phyloP scores from a whole-genome alignment of 2,113 vertebrate genomes.

The Callopanchax toddi region DNA sequence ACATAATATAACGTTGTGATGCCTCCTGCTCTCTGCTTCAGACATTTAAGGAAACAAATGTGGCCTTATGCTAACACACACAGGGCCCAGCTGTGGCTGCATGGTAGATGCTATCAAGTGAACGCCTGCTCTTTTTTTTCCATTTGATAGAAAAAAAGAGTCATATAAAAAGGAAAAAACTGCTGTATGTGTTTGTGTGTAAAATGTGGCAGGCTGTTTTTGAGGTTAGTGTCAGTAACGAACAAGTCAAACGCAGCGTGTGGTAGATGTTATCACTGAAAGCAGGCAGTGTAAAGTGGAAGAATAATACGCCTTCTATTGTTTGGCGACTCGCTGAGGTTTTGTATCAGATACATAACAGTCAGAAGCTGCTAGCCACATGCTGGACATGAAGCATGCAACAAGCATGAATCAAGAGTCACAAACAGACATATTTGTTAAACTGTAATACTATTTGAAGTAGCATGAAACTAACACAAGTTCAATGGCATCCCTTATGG shows the following conservation, averaged over 20 bases:
- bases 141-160: conserved; percentile 41
- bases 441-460: too few species aligned
- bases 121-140: conserved; percentile 26
- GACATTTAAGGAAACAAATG: conserved; percentile 86
- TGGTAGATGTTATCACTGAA: conserved; percentile 83
- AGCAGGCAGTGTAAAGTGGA: conserved; percentile 77
- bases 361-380: conserved; percentile 78
- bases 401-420: conserved; percentile 68
- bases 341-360: conserved; percentile 78
- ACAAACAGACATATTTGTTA: background rate
- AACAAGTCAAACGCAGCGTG: conserved; percentile 72
- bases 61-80: conserved; percentile 55
- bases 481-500: too few species aligned
- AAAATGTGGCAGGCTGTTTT: conserved; percentile 48
- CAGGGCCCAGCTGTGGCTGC: conserved; percentile 59
- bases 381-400: conserved; percentile 70
- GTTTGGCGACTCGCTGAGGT: conserved; percentile 71
- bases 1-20: conserved; percentile 51
- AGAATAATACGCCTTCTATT: conserved; percentile 69
- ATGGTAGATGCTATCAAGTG: conserved; percentile 56
- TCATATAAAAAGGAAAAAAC: conserved; percentile 44
- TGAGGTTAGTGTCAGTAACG: conserved; percentile 74
- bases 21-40: conserved; percentile 79
- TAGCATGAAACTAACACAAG: too few species aligned
- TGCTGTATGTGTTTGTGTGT: conserved; percentile 20